phyloP scores from a whole-genome alignment of 2,888 invertebrate genomes.

The Crepidodera aurea region DNA sequence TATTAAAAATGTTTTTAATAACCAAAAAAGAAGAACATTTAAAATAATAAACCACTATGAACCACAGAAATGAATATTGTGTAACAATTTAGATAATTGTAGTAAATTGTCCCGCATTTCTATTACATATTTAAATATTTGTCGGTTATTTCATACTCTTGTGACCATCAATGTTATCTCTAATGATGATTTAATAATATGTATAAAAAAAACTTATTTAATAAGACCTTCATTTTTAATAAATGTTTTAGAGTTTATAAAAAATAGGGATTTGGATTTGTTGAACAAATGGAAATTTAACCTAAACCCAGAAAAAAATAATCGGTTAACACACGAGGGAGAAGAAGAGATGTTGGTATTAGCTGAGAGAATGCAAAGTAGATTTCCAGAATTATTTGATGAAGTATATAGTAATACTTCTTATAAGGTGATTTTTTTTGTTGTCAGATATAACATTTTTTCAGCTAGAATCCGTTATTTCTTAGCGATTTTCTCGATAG shows the following conservation, averaged over 20 bases:
- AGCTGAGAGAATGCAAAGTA: conserved; percentile 76
- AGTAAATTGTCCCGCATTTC: not conserved
- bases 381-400: conserved; percentile 73
- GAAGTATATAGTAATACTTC: conserved; percentile 68
- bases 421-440: conserved; percentile 56
- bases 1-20: too few species aligned
- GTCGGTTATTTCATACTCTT: too few species aligned
- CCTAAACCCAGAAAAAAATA: conserved; percentile 65
- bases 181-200: too few species aligned
- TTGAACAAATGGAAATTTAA: conserved; percentile 67
- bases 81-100: not conserved
- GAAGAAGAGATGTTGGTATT: conserved; percentile 77
- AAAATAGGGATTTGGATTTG: conserved; percentile 50
- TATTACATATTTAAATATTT: not conserved
- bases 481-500: not conserved
- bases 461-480: too few species aligned
- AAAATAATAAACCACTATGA: too few species aligned
- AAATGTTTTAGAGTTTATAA: conserved; percentile 47
- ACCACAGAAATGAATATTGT: too few species aligned
- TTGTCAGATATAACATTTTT: too few species aligned
- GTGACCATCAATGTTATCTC: too few species aligned
- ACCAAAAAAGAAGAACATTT: too few species aligned
- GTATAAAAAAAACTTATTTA: too few species aligned
- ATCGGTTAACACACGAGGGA: conserved; percentile 75
- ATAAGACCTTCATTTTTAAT: too few species aligned